Base-by-base conservation (phyloP, 2,113 vertebrate species). In the Tachysurus fulvidraco region DNA sequence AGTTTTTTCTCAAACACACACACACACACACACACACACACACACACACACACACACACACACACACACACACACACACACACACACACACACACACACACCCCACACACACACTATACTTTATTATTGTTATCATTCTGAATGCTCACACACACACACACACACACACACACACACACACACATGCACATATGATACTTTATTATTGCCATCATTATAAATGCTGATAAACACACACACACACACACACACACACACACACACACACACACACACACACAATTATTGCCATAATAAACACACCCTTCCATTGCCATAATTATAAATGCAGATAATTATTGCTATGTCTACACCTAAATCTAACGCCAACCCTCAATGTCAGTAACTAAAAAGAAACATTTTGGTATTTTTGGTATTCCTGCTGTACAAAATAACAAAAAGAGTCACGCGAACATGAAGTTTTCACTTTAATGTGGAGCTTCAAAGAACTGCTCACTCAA, bases 11-110 rank as follows among this genome's bases (percentile, higher is more conserved):
- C 62, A 21, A 2, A 65, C n/a, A 65, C 62, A 64, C 62, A 28
- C 62, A 64, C 62, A 64, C 62, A 64, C 62, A 60, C 59, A 60
- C 62, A 64, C 62, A 64, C n/a, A 67, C 64, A 67, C 28, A 69
- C 64, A 30, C 28, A 46, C 46, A 46, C 46, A 46, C 46, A 36
- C 36, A 36, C 1, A 36, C 36, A 36, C 1, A 36, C 36, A 36
- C 36, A 36, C 1, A 36, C 36, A 36, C 36, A 36, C 1, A 36
- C 36, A 36, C 36, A 36, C 36, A 65, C n/a, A 65, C 62, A n/a
- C 62, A 28, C 62, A 64, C 25, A 64, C 62, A n/a, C 62, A 60
- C 59, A 23, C 1, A 36, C 36, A 36, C 36, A 36, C 36, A 65
- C n/a, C 28, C 62, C 62, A 28, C 62, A 64, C 25, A 64, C 62